Evolutionary conservation across 2,797 vertebrate species (phyloP).

Genomic region (Notamacropus eugenii): DNA sequence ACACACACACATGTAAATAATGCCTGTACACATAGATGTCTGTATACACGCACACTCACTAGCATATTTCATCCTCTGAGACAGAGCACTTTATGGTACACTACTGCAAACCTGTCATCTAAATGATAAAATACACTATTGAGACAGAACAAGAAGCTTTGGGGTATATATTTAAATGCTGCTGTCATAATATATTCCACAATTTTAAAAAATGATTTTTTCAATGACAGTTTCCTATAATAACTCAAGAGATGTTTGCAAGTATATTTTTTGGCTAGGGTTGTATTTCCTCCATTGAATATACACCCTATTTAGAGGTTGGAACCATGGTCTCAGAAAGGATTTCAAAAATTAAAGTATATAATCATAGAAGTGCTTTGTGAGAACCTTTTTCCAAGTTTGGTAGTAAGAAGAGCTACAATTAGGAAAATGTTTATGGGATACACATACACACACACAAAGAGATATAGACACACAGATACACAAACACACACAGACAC

Average conservation of each 20-base stretch:
- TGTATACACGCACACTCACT: not conserved
- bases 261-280: not conserved
- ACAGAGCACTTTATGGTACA: not conserved
- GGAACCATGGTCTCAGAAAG: not conserved
- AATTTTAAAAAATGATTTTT: slow-evolving; percentile 6
- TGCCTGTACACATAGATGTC: not conserved
- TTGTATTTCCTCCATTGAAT: not conserved
- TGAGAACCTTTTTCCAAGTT: not conserved
- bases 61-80: not conserved
- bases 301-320: not conserved
- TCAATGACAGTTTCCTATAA: not conserved
- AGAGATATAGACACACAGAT: not conserved
- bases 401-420: not conserved
- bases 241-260: not conserved
- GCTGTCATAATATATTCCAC: not conserved
- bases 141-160: not conserved
- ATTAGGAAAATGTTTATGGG: not conserved
- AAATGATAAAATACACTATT: not conserved
- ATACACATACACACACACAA: not conserved
- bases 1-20: not conserved
- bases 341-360: not conserved
- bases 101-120: not conserved
- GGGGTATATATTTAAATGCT: not conserved
- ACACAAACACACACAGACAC: too few relatives aligned
- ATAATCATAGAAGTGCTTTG: not conserved